Evolutionary conservation across 1,140 invertebrate species (phyloP), one percentile per base, ranked within the genome.

Genomic region (Calephelis nemesis): DNA sequence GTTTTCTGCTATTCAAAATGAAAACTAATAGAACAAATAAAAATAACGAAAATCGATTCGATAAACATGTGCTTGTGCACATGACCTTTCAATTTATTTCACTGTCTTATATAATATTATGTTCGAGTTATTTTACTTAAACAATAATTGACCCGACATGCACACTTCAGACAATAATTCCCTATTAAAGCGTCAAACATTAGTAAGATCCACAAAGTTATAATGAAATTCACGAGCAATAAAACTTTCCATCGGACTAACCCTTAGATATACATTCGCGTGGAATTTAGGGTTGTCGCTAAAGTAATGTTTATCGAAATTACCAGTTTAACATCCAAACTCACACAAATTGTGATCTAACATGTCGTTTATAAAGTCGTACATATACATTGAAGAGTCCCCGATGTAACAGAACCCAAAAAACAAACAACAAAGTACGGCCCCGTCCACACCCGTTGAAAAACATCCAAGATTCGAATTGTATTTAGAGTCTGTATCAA

Each of bases 201-300:
- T 76, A 74, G 78, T 81, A 81, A 76, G 81, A 77, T 73, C 67
- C 68, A 75, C 78, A 81, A 91, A 90, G 81, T 91, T 91, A 91
- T 91, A 91, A 91, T 91, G 87, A 88, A 91, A 91, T 91, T 91
- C 88, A 85, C 82, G 78, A 91, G 84, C 87, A 88, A 91, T 91
- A 91, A 91, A 91, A 91, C 85, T 91, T 89, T 82, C 81, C 84
- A 84, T 83, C 84, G 79, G 81, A 83, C 81, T 86, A 87, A 84
- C 81, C 84, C 80, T 85, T 76, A 82, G 79, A 86, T 86, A 87
- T 87, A 89, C 81, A 87, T 87, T 85, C 76, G 66, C 73, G 39
- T 39, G 52, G 6, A 54, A 66, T 13, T 70, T 72, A 83, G 83
- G 84, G 87, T 67, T 87, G 79, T 63, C 75, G 19, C 58, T 40